Conservation (phyloP, 2,888 invertebrate species). For the Embidobia sp. region DNA sequence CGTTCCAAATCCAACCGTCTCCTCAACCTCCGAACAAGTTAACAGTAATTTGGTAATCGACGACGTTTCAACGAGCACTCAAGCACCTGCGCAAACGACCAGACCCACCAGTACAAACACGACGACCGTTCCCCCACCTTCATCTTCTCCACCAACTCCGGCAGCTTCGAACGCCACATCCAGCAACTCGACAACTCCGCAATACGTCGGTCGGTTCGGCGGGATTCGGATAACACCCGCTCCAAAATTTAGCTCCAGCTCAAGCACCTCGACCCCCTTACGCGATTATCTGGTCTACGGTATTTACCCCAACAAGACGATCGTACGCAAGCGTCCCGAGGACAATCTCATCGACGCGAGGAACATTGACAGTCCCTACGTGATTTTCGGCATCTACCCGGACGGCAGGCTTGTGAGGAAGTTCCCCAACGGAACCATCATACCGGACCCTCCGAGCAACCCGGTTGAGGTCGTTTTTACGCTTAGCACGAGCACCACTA, state of each 20-base stretch:
- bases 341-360: conserved; percentile 86
- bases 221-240: conserved; percentile 74
- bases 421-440: conserved; percentile 90
- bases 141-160: conserved; percentile 51
- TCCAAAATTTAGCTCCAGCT: conserved; percentile 75
- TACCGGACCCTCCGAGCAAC: conserved; percentile 84
- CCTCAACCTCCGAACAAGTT: conserved; percentile 54
- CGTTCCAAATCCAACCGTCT: conserved; percentile 45
- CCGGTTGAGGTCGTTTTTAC: conserved; percentile 80
- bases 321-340: conserved; percentile 88
- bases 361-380: conserved; percentile 87
- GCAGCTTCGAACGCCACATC: conserved; percentile 68
- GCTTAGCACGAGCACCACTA: conserved; percentile 78
- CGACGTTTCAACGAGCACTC: conserved; percentile 49
- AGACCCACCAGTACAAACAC: conserved; percentile 36
- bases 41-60: conserved; percentile 54
- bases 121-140: conserved; percentile 66
- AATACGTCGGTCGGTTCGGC: conserved; percentile 75
- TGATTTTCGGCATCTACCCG: conserved; percentile 89
- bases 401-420: conserved; percentile 90
- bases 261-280: conserved; percentile 81
- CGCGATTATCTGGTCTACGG: conserved; percentile 89
- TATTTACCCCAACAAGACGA: conserved; percentile 89
- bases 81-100: conserved; percentile 4
- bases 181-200: conserved; percentile 55